Evolutionary conservation across 2,888 invertebrate genomes (phyloP).

Genomic region (Phaedon cochleariae): DNA sequence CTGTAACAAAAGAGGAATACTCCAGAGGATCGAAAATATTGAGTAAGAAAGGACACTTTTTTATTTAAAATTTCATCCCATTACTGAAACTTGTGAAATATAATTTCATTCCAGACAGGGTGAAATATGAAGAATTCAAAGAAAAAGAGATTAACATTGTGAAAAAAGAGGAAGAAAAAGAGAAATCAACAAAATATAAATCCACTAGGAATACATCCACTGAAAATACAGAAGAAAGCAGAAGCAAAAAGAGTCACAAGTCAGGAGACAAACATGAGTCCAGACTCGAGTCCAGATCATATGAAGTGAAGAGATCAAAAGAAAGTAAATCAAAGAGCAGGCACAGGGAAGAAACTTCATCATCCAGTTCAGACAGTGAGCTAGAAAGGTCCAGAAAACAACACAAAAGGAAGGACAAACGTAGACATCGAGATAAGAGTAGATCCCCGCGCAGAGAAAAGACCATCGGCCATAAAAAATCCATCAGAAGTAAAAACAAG

Average conservation of each 20-base stretch:
- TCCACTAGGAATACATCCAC: neutral
- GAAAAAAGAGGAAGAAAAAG: conserved; percentile 25
- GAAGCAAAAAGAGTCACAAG: too few relatives aligned
- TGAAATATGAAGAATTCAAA: conserved; percentile 74
- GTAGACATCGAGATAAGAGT: conserved; percentile 34
- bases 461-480: conserved; percentile 13
- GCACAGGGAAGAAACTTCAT: conserved; percentile 11
- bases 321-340: neutral
- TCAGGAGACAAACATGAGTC: too few relatives aligned
- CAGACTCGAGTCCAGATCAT: too few relatives aligned
- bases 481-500: conserved; percentile 32
- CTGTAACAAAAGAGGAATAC: conserved; percentile 83
- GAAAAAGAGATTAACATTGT: conserved; percentile 41
- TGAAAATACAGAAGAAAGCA: too few relatives aligned
- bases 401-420: conserved; percentile 31
- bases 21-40: conserved; percentile 84
- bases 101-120: conserved; percentile 71
- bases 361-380: conserved; percentile 30
- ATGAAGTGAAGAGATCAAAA: neutral
- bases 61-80: too few relatives aligned
- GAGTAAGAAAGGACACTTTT: too few relatives aligned
- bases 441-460: conserved; percentile 32
- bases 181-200: neutral
- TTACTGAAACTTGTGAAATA: conserved; percentile 3
- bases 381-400: conserved; percentile 19